A percentile compares a stretch with the other conserved stretches of the same genome.
These are phyloP conservation scores for Uria lomvia DNA, from an alignment of 2,113 vertebrate genomes.

Conservation along the genomic window DNA sequence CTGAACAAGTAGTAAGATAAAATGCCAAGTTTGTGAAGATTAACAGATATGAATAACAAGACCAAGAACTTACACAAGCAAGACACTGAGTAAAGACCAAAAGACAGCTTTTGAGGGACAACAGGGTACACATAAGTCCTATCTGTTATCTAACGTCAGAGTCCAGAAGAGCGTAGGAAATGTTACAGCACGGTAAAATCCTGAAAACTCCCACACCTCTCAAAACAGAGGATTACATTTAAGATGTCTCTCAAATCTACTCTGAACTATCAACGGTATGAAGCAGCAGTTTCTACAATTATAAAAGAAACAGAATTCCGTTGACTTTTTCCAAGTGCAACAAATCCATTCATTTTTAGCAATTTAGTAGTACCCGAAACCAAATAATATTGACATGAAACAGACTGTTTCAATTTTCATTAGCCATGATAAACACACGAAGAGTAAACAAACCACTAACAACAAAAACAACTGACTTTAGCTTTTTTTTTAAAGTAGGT, in stretches of 20 bases:
- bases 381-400: neutral
- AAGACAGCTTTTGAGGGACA: neutral
- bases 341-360: neutral
- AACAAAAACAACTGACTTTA: fast-evolving
- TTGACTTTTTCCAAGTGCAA: neutral
- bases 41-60: neutral
- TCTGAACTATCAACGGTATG: neutral
- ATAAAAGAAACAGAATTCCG: neutral
- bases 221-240: neutral
- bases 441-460: neutral
- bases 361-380: neutral
- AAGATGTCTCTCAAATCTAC: neutral
- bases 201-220: neutral
- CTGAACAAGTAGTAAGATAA: neutral
- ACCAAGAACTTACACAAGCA: neutral
- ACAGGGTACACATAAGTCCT: neutral
- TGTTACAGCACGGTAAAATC: neutral
- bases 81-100: neutral
- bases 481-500: neutral
- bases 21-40: neutral
- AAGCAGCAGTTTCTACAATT: neutral
- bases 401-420: neutral
- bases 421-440: neutral
- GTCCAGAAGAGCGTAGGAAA: neutral
- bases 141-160: neutral